Conservation (phyloP, 2,888 invertebrate genomes). For the Drosophila longiperda region DNA sequence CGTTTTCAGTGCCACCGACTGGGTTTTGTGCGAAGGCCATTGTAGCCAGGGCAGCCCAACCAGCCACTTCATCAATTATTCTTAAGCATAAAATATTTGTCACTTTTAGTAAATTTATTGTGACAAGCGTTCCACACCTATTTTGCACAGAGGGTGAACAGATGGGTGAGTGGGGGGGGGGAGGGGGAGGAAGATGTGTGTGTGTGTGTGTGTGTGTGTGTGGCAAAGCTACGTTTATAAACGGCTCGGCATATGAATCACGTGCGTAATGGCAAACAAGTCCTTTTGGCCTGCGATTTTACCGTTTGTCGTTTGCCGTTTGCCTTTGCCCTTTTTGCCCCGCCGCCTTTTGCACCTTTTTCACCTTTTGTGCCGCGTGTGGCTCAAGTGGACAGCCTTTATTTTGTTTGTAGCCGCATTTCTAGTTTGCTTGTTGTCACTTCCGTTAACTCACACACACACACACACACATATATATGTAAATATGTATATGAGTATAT, state of each 20-base stretch:
- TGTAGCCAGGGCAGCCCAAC: slow-evolving; percentile 38
- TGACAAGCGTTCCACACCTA: slow-evolving; percentile 67
- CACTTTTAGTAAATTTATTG: slow-evolving; percentile 82
- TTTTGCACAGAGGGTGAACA: slow-evolving; percentile 10
- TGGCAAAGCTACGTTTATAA: slow-evolving; percentile 49
- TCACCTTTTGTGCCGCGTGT: slow-evolving; percentile 18
- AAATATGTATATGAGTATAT: slow-evolving; percentile 37
- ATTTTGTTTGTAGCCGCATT: slow-evolving; percentile 54
- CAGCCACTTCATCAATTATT: slow-evolving; percentile 82
- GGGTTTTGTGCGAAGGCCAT: slow-evolving; percentile 20
- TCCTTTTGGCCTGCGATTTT: slow-evolving; percentile 37
- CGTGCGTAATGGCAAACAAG: slow-evolving; percentile 73
- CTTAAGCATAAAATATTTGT: slow-evolving; percentile 83
- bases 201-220: neutral
- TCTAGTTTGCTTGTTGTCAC: slow-evolving; percentile 58
- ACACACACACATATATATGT: slow-evolving; percentile 13
- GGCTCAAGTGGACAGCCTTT: slow-evolving; percentile 72
- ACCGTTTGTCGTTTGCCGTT: neutral
- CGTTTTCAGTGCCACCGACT: slow-evolving; percentile 38
- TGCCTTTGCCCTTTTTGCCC: neutral
- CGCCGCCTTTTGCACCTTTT: slow-evolving; percentile 16
- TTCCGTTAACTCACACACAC: slow-evolving; percentile 66
- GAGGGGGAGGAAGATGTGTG: slow-evolving; percentile 2
- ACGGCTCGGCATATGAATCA: slow-evolving; percentile 76
- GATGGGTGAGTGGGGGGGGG: neutral